Evolutionary conservation across 2,888 invertebrate species (phyloP), one percentile per base, ranked within the genome.

Genomic region (Limenitis camilla): DNA sequence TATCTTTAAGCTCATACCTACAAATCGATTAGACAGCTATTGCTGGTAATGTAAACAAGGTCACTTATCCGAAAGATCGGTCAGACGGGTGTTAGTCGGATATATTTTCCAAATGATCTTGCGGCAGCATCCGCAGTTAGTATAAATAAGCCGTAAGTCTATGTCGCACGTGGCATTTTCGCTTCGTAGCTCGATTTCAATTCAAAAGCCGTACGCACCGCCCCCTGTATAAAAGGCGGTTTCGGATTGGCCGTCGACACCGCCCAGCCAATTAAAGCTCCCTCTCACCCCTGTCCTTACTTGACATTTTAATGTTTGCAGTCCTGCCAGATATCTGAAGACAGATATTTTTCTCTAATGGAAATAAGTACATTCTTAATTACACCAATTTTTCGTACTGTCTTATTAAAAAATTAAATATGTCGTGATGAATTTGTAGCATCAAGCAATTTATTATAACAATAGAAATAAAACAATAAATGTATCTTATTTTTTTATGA

Each of bases 291-390:
- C 71, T 60, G 63, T 68, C 69, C 71, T 71, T 70, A 83, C 81
- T 84, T 86, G 86, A 86, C 87, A 80, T 85, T 81, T 80, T 81
- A 82, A 84, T 82, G 81, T 84, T 83, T 80, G 72, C 76, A 62
- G 64, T 71, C 66, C 71, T 68, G 70, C 69, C 61, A 59, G 60
- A 58, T 57, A 59, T 45, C 52, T 43, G 46, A 50, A 50, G 47
- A 40, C 47, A 40, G 35, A 47, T 52, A 35, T 47, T 47, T 33
- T 35, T 35, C 11, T 36, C 11, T 19, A 19, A 19, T 19, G 19
- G 19, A 19, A 19, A 19, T 19, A 19, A 19, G 19, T 19, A 19
- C 19, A 19, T 19, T 19, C 19, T 19, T 19, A 19, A 19, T 19
- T 19, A 19, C 1, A 19, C 19, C 1, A 19, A 19, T 19, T 19